Conservation (phyloP, 2,113 vertebrate genomes). For the Boleophthalmus pectinirostris region DNA sequence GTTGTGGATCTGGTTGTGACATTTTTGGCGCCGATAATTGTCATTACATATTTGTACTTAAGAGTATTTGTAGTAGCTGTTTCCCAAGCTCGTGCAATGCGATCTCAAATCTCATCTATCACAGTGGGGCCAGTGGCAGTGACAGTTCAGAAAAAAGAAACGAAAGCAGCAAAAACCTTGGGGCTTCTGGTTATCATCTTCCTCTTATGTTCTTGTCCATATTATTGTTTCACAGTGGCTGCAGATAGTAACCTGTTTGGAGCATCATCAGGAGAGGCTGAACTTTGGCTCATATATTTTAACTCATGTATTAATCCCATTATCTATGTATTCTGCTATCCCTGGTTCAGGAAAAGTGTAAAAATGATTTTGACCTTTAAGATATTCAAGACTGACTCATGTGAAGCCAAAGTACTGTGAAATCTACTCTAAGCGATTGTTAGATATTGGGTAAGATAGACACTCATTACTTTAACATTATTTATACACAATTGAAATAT, state of each 20-base stretch:
- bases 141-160: slow-evolving; percentile 10
- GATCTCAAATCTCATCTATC: not conserved
- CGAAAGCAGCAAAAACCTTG: slow-evolving; percentile 26
- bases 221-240: slow-evolving; percentile 4
- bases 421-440: too few species aligned
- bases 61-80: slow-evolving; percentile 25
- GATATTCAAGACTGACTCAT: not conserved
- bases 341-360: slow-evolving; percentile 7
- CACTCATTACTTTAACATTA: too few species aligned
- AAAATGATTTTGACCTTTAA: not conserved
- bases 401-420: slow-evolving; percentile 5
- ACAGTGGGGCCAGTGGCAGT: not conserved
- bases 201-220: slow-evolving; percentile 3
- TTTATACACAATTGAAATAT: not conserved
- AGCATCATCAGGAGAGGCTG: not conserved
- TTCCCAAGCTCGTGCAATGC: slow-evolving; percentile 27
- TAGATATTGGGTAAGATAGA: not conserved
- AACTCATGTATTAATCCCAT: slow-evolving; percentile 9
- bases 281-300: slow-evolving; percentile 2
- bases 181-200: slow-evolving; percentile 8
- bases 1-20: not conserved
- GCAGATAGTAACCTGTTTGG: not conserved
- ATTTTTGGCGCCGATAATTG: slow-evolving; percentile 2
- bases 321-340: slow-evolving; percentile 10
- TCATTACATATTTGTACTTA: slow-evolving; percentile 6